Evolutionary conservation across 1,140 invertebrate species (phyloP).

Genomic region (Goniozus legneri): DNA sequence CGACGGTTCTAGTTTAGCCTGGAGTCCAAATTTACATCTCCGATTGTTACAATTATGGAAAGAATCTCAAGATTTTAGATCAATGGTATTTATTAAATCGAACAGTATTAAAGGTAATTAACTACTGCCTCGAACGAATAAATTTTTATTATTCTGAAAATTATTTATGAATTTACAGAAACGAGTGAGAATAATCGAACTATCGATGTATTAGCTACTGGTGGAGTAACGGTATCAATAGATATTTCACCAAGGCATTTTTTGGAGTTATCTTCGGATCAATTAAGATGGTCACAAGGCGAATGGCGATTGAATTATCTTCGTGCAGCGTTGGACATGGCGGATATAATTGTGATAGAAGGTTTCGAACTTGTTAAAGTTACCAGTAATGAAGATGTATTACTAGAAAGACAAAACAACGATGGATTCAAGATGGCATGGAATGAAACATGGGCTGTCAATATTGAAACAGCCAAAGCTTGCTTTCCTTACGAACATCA

Average conservation of each 20-base stretch:
- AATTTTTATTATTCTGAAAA: too few relatives aligned
- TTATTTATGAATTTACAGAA: constrained; percentile 14
- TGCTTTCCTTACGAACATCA: constrained; percentile 91
- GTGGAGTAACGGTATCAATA: constrained; percentile 41
- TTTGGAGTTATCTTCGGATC: constrained; percentile 45
- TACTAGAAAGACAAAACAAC: constrained; percentile 67
- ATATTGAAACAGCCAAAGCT: constrained; percentile 68
- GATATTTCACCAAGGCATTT: constrained; percentile 47
- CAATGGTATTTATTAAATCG: constrained; percentile 24
- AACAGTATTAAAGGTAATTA: background rate
- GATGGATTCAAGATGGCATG: constrained; percentile 67
- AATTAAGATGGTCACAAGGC: constrained; percentile 44
- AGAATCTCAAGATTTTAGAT: constrained; percentile 43
- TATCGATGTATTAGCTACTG: constrained; percentile 45
- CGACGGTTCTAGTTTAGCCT: constrained; percentile 41
- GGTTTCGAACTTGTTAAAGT: constrained; percentile 63
- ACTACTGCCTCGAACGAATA: too few relatives aligned
- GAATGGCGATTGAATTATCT: constrained; percentile 47
- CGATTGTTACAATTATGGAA: constrained; percentile 44
- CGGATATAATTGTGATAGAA: constrained; percentile 72
- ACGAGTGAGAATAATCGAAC: constrained; percentile 20
- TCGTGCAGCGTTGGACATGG: constrained; percentile 64
- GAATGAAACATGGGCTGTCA: constrained; percentile 72
- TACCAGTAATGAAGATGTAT: constrained; percentile 60
- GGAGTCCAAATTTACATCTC: constrained; percentile 53